Conservation (phyloP, 2,888 invertebrate species). For the Hartigia nigra region DNA sequence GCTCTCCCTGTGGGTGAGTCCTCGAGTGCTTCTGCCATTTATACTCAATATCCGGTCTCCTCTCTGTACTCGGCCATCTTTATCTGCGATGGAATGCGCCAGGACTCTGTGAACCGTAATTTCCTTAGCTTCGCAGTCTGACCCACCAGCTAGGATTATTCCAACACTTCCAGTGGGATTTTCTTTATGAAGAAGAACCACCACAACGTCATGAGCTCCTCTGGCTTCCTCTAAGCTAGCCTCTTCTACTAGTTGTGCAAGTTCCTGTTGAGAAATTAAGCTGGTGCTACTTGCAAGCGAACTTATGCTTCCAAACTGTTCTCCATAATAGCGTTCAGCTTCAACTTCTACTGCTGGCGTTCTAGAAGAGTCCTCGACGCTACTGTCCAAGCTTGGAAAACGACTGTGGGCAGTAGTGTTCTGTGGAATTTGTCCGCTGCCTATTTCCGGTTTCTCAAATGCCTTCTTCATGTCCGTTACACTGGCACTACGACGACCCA, state of each 20-base stretch:
- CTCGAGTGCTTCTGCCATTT: constrained; percentile 85
- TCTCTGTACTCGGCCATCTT: constrained; percentile 85
- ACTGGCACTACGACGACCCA: constrained; percentile 62
- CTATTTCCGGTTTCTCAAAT: constrained; percentile 67
- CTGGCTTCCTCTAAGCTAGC: constrained; percentile 72
- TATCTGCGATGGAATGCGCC: constrained; percentile 86
- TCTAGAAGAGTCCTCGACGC: constrained; percentile 66
- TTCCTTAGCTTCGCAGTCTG: constrained; percentile 91
- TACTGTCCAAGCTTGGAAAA: constrained; percentile 70
- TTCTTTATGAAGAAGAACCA: constrained; percentile 76
- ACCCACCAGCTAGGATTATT: constrained; percentile 88
- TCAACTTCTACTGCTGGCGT: constrained; percentile 50
- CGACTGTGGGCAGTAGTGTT: constrained; percentile 57
- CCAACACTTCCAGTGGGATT: constrained; percentile 82
- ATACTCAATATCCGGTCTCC: constrained; percentile 91
- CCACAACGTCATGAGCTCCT: constrained; percentile 70
- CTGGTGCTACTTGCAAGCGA: constrained; percentile 71
- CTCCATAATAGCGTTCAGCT: constrained; percentile 47
- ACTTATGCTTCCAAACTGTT: constrained; percentile 70
- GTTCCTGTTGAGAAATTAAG: constrained; percentile 71
- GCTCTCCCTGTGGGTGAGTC: constrained; percentile 88
- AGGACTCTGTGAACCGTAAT: constrained; percentile 92
- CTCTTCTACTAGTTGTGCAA: constrained; percentile 75
- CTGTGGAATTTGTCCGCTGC: not conserved
- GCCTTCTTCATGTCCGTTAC: constrained; percentile 72